Conservation (phyloP, 2,888 invertebrate genomes). For the Temnothorax ravouxi region DNA sequence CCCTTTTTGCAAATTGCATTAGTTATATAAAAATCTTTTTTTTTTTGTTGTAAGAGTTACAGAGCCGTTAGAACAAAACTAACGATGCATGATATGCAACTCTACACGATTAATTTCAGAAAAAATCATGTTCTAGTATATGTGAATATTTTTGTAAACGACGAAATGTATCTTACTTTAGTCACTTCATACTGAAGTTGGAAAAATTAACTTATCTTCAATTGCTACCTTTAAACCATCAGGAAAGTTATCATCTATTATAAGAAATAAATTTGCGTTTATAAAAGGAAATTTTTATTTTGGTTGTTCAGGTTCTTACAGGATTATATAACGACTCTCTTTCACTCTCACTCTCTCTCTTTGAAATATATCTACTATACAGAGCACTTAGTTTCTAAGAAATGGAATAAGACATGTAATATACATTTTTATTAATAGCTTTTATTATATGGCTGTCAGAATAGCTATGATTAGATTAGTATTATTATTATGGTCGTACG, state of each 20-base stretch:
- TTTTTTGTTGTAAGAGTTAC: background rate
- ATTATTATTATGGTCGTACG: slow-evolving; percentile 55
- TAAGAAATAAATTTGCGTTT: background rate
- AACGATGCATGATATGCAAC: background rate
- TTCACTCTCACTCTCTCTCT: slow-evolving; percentile 41
- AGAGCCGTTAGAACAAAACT: background rate
- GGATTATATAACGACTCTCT: slow-evolving; percentile 61
- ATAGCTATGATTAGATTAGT: slow-evolving; percentile 46
- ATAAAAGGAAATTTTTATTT: slow-evolving; percentile 59
- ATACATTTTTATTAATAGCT: slow-evolving; percentile 73
- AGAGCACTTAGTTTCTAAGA: slow-evolving; percentile 68
- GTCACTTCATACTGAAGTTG: background rate
- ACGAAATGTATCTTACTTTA: background rate
- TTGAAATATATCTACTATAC: slow-evolving; percentile 66
- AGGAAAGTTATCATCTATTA: background rate
- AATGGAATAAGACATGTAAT: slow-evolving; percentile 80
- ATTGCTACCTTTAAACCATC: background rate
- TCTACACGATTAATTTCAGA: background rate
- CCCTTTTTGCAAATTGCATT: background rate
- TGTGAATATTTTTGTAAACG: background rate
- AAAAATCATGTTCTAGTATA: background rate
- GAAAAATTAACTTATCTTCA: background rate
- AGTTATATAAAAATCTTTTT: no score
- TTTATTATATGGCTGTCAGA: slow-evolving; percentile 73
- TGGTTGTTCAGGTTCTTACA: slow-evolving; percentile 67